These are phyloP conservation scores for Molorchus minor DNA, from an alignment of 2,888 invertebrate genomes.

Conservation along the genomic window DNA sequence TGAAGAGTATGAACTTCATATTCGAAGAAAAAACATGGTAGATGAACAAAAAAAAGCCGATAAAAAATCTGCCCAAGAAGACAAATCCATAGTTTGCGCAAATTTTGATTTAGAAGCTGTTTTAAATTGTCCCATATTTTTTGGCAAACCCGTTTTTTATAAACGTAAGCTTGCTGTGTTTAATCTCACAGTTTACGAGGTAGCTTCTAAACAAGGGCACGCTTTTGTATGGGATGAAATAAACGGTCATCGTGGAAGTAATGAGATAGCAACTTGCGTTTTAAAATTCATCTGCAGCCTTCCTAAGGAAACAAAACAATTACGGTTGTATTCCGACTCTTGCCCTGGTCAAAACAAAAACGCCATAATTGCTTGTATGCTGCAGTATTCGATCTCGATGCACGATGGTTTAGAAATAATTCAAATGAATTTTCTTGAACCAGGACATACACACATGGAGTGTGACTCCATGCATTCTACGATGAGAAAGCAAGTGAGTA, in stretches of 20 bases:
- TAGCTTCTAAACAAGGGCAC: background rate
- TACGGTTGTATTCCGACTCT: background rate
- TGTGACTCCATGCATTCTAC: background rate
- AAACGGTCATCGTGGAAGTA: constrained; percentile 1
- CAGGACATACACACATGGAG: constrained; percentile 2
- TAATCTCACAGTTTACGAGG: constrained; percentile 17
- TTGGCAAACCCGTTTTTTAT: constrained; percentile 19
- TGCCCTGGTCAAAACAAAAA: background rate
- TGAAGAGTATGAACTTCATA: constrained; percentile 18
- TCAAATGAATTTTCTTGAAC: background rate
- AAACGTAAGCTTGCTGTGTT: constrained; percentile 14
- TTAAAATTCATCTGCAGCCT: background rate
- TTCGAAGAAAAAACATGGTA: constrained; percentile 14
- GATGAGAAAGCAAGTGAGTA: background rate
- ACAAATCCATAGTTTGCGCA: constrained; percentile 3
- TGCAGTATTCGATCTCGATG: background rate
- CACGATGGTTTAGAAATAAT: background rate
- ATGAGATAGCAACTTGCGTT: constrained; percentile 9
- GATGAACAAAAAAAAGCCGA: constrained; percentile 18
- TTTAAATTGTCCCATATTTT: constrained; percentile 12
- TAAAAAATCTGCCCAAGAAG: constrained; percentile 7
- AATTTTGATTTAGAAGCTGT: constrained; percentile 25
- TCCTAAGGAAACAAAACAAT: background rate
- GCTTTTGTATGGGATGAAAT: constrained; percentile 14
- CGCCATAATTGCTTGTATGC: background rate